Conservation (phyloP, 1,140 invertebrate species). For the Helicoverpa zea region DNA sequence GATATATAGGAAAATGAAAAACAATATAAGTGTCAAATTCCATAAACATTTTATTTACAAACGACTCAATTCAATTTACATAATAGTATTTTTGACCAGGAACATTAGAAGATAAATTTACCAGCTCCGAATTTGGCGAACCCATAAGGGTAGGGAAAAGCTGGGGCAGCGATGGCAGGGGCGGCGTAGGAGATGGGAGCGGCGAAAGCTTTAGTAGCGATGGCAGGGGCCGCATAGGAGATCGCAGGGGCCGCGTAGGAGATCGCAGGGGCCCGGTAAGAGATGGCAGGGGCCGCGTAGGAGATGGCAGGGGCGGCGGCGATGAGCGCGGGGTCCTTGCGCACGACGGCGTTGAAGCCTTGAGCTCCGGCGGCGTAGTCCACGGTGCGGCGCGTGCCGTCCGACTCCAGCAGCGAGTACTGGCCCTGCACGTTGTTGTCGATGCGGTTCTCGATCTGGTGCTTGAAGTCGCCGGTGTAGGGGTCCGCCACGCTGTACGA, state of each 20-base stretch:
- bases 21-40: constrained; percentile 1
- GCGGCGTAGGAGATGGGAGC: constrained; percentile 38
- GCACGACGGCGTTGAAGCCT: constrained; percentile 85
- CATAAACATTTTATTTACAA: constrained; percentile 50
- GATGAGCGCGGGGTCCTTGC: constrained; percentile 67
- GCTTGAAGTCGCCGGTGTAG: constrained; percentile 86
- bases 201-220: constrained; percentile 28
- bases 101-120: no score
- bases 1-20: neutral
- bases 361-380: constrained; percentile 81
- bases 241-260: constrained; percentile 13
- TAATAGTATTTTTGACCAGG: constrained; percentile 23
- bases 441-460: constrained; percentile 81
- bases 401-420: constrained; percentile 82
- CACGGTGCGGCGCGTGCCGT: constrained; percentile 82
- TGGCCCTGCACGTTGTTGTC: constrained; percentile 87
- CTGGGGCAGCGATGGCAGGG: no score
- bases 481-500: constrained; percentile 83
- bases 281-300: constrained; percentile 48
- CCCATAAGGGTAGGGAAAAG: no score
- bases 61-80: neutral
- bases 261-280: constrained; percentile 45
- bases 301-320: constrained; percentile 56
- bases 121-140: no score
- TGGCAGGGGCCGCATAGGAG: constrained; percentile 35